phyloP scores from a whole-genome alignment of 2,888 invertebrate genomes.

The Petrolisthes manimaculis region DNA sequence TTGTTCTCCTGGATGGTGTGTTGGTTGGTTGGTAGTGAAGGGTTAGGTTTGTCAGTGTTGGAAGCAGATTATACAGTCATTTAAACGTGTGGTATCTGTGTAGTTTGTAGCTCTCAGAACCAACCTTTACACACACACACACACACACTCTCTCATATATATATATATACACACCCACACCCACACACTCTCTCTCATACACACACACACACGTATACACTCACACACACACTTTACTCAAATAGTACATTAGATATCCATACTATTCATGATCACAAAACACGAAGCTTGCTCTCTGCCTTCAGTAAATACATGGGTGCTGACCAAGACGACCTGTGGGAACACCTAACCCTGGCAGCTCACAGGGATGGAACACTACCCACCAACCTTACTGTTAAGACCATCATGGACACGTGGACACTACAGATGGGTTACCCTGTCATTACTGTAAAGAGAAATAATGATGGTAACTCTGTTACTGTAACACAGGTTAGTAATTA shows the following conservation, averaged over 20 bases:
- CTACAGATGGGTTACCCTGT: conserved; percentile 84
- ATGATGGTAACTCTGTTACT: conserved; percentile 71
- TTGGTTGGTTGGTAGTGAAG: neutral
- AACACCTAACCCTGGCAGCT: conserved; percentile 79
- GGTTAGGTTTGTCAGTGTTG: too few species aligned
- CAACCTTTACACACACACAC: too few species aligned
- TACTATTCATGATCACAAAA: too few species aligned
- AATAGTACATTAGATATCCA: too few species aligned
- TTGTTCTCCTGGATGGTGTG: neutral
- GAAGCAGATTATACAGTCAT: too few species aligned
- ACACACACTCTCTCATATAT: neutral
- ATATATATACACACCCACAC: too few species aligned
- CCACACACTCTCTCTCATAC: too few species aligned
- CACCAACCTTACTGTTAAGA: conserved; percentile 77
- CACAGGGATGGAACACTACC: conserved; percentile 76
- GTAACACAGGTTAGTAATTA: conserved; percentile 37
- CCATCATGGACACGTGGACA: conserved; percentile 87
- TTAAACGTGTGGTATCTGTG: too few species aligned
- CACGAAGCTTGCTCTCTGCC: neutral
- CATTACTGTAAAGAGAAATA: conserved; percentile 76
- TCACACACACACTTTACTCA: too few species aligned
- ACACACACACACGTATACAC: too few species aligned
- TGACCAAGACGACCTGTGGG: conserved; percentile 80
- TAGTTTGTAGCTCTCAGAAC: too few species aligned
- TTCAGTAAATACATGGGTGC: neutral